A percentile compares a stretch with the other conserved stretches of the same genome.
Conservation (phyloP, 2,797 vertebrate species). For the Danio albolineatus region DNA sequence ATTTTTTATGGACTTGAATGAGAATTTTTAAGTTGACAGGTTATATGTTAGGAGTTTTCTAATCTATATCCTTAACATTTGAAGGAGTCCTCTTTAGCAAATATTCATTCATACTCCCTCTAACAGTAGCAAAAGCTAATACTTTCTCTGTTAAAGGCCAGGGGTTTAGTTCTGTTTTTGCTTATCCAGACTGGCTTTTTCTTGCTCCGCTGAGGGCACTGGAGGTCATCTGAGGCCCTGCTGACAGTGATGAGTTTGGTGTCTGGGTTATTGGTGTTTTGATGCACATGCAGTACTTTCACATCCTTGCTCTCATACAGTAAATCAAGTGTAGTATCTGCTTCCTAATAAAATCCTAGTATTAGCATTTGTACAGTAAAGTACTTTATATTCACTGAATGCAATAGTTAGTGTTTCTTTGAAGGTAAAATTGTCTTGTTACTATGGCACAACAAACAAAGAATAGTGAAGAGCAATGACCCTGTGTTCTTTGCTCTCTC, state of each 20-base stretch:
- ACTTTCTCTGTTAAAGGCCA: neutral
- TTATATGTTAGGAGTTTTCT: no score
- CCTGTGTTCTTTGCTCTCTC: conserved; percentile 6
- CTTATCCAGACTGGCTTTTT: neutral
- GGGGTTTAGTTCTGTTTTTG: neutral
- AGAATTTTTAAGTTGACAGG: no score
- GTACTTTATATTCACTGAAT: neutral
- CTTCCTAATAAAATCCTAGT: neutral
- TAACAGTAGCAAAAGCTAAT: neutral
- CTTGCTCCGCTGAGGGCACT: neutral
- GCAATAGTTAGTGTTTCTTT: neutral
- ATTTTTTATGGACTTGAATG: no score
- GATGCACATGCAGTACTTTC: neutral
- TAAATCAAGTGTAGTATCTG: neutral
- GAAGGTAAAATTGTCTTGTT: neutral
- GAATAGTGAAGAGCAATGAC: conserved; percentile 17
- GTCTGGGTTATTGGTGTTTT: conserved; percentile 5
- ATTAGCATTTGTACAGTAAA: conserved; percentile 1
- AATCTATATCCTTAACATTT: no score
- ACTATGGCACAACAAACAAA: neutral
- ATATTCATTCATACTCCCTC: neutral
- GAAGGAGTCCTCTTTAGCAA: neutral
- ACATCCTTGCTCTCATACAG: neutral
- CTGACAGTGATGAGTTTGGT: neutral
- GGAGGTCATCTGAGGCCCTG: neutral